phyloP scores from a whole-genome alignment of 2,797 vertebrate species.

The Tenualosa thibaudeaui region DNA sequence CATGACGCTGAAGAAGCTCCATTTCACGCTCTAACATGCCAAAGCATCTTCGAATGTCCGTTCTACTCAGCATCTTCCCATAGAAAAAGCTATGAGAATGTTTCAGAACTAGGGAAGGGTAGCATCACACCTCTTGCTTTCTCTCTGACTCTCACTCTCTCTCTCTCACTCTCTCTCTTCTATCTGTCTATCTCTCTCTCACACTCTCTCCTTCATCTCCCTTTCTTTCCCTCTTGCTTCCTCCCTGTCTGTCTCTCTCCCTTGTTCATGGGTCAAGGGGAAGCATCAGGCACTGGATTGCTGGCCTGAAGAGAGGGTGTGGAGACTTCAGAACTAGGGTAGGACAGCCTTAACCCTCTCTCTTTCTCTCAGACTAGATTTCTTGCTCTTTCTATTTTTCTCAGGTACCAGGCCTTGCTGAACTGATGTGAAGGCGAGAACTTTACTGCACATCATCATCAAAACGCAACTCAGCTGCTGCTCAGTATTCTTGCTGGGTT shows the following conservation, averaged over 20 bases:
- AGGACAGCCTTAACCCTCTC: not conserved
- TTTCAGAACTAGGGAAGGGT: not conserved
- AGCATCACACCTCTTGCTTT: not conserved
- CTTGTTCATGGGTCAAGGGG: not conserved
- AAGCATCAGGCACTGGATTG: not conserved
- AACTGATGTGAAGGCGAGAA: not conserved
- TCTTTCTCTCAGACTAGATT: not conserved
- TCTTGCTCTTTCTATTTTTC: not conserved
- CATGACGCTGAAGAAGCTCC: slow-evolving; percentile 23
- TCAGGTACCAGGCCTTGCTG: not conserved
- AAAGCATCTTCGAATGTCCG: not conserved
- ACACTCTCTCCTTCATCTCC: not conserved
- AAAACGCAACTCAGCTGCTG: not conserved
- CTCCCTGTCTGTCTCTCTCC: not conserved
- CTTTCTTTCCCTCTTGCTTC: not conserved
- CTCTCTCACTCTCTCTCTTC: not conserved
- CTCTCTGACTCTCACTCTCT: not conserved
- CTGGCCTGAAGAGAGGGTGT: not conserved
- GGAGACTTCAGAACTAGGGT: too few species aligned
- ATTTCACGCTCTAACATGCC: slow-evolving; percentile 25
- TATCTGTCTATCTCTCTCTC: not conserved
- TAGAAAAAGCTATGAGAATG: not conserved
- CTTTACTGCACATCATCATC: not conserved
- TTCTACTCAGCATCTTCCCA: not conserved
- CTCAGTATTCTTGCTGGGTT: not conserved